phyloP scores from a whole-genome alignment of 2,888 invertebrate genomes.

The Acrocyrtus sp. region DNA sequence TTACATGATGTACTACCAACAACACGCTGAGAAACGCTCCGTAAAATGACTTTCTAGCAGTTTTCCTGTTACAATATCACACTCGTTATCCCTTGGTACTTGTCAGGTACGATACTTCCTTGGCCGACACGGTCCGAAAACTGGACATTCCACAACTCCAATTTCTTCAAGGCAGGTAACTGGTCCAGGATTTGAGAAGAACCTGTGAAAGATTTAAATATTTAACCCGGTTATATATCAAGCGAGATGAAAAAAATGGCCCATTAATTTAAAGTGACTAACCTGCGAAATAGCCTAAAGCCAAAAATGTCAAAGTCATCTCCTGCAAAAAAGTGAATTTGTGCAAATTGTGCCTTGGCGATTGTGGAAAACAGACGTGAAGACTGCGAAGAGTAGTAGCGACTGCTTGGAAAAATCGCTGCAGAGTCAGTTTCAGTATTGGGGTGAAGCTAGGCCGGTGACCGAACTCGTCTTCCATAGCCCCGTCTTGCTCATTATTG shows the following conservation, averaged over 20 bases:
- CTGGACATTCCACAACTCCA: conserved; percentile 54
- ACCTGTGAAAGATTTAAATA: no score
- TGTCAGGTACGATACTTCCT: conserved; percentile 49
- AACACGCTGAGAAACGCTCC: no score
- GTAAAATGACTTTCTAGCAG: no score
- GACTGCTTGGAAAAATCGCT: conserved; percentile 25
- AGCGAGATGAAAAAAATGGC: no score
- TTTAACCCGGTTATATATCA: no score
- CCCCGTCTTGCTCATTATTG: conserved; percentile 1
- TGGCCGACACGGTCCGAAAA: conserved; percentile 42
- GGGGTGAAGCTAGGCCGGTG: conserved; percentile 37
- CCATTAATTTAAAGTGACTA: no score
- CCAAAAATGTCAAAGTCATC: conserved; percentile 45
- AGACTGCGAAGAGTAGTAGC: conserved; percentile 39
- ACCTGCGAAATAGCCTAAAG: conserved; percentile 45
- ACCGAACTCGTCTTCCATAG: not conserved
- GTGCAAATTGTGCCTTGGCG: conserved; percentile 33
- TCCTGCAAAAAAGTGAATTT: conserved; percentile 41
- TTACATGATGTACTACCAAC: no score
- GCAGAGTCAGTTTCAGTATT: conserved; percentile 26
- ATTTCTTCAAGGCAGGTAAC: conserved; percentile 49
- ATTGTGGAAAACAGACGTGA: conserved; percentile 50
- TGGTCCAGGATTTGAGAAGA: conserved; percentile 42
- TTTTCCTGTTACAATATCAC: conserved; percentile 43
- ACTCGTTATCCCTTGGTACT: conserved; percentile 54